Evolutionary conservation across 2,888 invertebrate species (phyloP), one percentile per base, ranked within the genome.

Genomic region (Pycnomerus fuliginosus): DNA sequence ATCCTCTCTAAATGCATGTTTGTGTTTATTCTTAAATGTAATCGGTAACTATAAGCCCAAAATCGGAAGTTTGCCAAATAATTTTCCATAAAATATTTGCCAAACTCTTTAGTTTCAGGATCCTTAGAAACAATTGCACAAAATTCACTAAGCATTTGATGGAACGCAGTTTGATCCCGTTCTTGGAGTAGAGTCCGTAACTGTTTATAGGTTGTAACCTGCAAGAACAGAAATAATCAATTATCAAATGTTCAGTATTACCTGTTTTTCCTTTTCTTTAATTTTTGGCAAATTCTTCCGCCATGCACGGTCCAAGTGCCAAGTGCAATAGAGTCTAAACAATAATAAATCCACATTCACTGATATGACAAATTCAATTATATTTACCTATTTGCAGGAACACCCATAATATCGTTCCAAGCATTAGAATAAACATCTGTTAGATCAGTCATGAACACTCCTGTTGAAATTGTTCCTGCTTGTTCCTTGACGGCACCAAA

Each of bases 21-120:
- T 1, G 54, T 44, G 5, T 36, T 42, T 29, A n/a, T n/a, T n/a
- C n/a, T n/a, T n/a, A n/a, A n/a, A n/a, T n/a, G n/a, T n/a, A n/a
- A n/a, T n/a, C n/a, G 40, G 28, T 7, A 43, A 40, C 46, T 47
- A 30, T 52, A 52, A 11, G 52, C 49, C 55, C 52, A 55, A 13
- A n/a, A 35, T 25, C 51, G 15, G 3, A n/a, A 3, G 17, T 44
- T 50, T 13, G 36, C 27, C 2, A 27, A 3, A 46, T 43, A 54
- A 15, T 53, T 8, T 23, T 38, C 29, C 24, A 38, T 25, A 20
- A 55, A 55, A 36, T 53, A 52, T 11, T 23, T 20, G 5, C 10
- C 31, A 37, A 56, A 56, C 24, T 49, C 41, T 8, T n/a, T n/a
- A n/a, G 24, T 11, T 5, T 47, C 40, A 5, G 36, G 23, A 25